Percentiles rank a stretch among this genome's conserved stretches.
Conservation (phyloP, 2,113 vertebrate species). For the Natator depressus region DNA sequence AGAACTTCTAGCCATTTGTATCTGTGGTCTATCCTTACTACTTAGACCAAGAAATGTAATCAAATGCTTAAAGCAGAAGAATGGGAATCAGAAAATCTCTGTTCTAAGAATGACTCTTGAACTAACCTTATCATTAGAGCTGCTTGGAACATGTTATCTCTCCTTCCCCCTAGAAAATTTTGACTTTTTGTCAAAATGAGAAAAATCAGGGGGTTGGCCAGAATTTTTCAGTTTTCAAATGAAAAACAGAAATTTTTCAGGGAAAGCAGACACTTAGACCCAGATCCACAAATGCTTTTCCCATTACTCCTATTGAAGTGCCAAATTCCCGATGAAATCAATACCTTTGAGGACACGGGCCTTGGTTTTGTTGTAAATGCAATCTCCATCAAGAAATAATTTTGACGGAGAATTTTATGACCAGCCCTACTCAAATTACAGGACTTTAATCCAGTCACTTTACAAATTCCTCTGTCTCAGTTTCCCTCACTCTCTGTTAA, state of each 20-base stretch:
- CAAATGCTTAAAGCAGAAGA: background rate
- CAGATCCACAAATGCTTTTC: background rate
- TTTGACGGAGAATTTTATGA: background rate
- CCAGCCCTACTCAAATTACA: background rate
- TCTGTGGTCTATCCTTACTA: background rate
- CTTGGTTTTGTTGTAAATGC: background rate
- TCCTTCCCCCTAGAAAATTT: background rate
- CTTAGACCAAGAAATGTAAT: background rate
- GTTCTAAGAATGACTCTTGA: background rate
- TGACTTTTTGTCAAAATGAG: background rate
- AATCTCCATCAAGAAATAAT: background rate
- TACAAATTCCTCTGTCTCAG: background rate
- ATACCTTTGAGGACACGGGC: background rate
- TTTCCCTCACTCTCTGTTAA: background rate
- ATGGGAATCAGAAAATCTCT: background rate
- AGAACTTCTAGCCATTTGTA: conserved; percentile 9
- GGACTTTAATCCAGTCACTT: background rate
- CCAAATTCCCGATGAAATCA: too few species aligned
- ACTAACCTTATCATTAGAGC: background rate
- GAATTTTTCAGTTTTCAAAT: background rate
- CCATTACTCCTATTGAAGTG: too few species aligned
- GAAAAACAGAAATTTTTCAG: background rate
- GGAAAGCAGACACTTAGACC: background rate
- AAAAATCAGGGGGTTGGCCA: background rate
- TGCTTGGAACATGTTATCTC: background rate